Evolutionary conservation across 2,888 invertebrate genomes (phyloP).

Genomic region (Allacma fusca): DNA sequence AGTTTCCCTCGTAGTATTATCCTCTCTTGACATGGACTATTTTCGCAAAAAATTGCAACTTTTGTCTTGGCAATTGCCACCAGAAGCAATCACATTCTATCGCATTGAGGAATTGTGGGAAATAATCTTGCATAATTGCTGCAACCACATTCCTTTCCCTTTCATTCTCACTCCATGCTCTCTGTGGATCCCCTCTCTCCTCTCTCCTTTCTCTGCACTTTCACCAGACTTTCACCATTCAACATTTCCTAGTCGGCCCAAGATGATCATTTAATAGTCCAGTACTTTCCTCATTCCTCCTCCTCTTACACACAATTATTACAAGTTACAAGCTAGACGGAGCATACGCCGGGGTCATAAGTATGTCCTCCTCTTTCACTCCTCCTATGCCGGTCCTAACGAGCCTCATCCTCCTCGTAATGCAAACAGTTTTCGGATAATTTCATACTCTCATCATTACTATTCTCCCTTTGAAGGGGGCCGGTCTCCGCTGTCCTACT

Average conservation of each 20-base stretch:
- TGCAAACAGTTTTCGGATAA: slow-evolving; percentile 23
- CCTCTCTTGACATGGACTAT: too few species aligned
- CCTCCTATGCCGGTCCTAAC: too few species aligned
- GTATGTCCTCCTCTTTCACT: slow-evolving; percentile 1
- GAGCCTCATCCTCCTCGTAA: too few species aligned
- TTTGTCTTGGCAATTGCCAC: slow-evolving; percentile 1
- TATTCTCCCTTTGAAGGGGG: slow-evolving; percentile 51
- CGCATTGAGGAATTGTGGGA: slow-evolving; percentile 9
- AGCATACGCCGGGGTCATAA: neutral
- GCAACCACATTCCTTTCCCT: slow-evolving; percentile 14
- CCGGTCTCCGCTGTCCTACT: slow-evolving; percentile 45
- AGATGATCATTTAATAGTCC: slow-evolving; percentile 14
- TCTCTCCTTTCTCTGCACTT: neutral
- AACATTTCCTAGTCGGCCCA: too few species aligned
- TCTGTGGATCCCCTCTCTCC: neutral
- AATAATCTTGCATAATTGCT: slow-evolving; percentile 10
- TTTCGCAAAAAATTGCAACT: neutral
- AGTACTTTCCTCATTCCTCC: neutral
- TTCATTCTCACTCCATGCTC: neutral
- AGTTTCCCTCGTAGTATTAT: neutral
- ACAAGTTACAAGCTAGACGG: neutral
- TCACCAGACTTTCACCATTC: too few species aligned
- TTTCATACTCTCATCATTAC: slow-evolving; percentile 35
- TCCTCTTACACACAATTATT: neutral
- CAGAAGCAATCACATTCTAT: neutral